Conservation (phyloP, 2,888 invertebrate genomes). For the Parascotia fuliginaria region DNA sequence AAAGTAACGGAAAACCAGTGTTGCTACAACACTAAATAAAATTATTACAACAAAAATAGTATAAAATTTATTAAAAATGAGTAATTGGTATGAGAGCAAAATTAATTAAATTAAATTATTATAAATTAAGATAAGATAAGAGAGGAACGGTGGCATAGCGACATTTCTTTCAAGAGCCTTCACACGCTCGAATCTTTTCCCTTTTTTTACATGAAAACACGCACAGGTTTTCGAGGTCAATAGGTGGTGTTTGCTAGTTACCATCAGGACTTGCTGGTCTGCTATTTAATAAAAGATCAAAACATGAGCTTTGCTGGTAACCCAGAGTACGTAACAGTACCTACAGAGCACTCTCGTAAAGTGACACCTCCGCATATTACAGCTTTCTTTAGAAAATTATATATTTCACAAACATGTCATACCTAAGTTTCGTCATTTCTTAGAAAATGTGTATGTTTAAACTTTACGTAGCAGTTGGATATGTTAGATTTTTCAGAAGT, state of each 20-base stretch:
- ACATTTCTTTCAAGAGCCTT: too few species aligned
- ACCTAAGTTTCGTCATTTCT: conserved; percentile 51
- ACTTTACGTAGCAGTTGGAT: too few species aligned
- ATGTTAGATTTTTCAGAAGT: too few species aligned
- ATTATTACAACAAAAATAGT: not conserved
- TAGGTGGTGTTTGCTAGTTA: too few species aligned
- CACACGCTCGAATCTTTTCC: too few species aligned
- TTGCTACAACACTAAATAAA: conserved; percentile 2
- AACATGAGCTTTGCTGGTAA: conserved; percentile 5
- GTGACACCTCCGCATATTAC: conserved; percentile 52
- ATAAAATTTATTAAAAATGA: not conserved
- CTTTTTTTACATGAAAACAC: too few species aligned
- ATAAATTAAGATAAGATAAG: too few species aligned
- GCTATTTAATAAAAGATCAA: not conserved
- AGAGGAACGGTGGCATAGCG: too few species aligned
- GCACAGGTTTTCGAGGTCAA: too few species aligned
- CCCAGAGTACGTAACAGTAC: conserved; percentile 6
- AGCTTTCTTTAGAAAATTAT: conserved; percentile 59
- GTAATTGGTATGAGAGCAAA: not conserved
- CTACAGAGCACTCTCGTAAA: conserved; percentile 43
- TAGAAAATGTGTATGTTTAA: conserved; percentile 17
- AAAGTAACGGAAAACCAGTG: conserved; percentile 8
- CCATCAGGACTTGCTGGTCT: not conserved
- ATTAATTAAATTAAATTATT: too few species aligned
- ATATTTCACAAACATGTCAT: conserved; percentile 23